Conservation (phyloP, 2,888 invertebrate genomes). For the Argynnis bischoffii region DNA sequence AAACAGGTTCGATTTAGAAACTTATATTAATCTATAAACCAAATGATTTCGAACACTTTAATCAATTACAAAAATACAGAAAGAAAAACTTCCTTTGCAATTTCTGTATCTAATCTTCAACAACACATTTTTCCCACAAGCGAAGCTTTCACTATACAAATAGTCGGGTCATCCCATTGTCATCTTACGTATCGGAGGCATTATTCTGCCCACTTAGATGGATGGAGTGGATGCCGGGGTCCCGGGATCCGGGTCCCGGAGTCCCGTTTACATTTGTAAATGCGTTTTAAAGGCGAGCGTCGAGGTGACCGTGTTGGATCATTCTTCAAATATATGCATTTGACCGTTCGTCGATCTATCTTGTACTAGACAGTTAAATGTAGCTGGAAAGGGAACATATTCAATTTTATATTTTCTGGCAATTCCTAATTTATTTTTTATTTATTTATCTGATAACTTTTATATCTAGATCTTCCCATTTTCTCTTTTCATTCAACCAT, state of each 20-base stretch:
- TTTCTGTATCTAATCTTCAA: not conserved
- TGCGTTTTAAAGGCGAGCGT: conserved; percentile 57
- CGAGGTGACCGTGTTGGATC: conserved; percentile 36
- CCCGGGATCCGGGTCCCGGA: conserved; percentile 37
- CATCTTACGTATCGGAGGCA: conserved; percentile 70
- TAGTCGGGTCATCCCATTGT: conserved; percentile 70
- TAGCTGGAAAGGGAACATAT: too few species aligned
- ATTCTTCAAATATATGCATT: conserved; percentile 39
- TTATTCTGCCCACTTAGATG: conserved; percentile 65
- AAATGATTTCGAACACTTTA: too few species aligned
- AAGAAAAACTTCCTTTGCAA: not conserved
- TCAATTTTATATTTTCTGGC: too few species aligned
- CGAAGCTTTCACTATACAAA: conserved; percentile 30
- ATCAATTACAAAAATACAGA: not conserved
- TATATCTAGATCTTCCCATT: too few species aligned
- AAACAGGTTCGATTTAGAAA: too few species aligned
- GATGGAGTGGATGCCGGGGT: conserved; percentile 50
- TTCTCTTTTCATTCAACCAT: too few species aligned
- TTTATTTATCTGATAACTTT: too few species aligned
- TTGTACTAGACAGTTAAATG: too few species aligned
- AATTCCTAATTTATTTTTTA: too few species aligned
- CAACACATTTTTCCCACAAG: not conserved
- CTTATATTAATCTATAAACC: too few species aligned
- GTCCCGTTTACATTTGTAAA: conserved; percentile 62
- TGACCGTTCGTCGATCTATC: conserved; percentile 2